Evolutionary conservation across 2,888 invertebrate genomes (phyloP).

Genomic region (Xestia sexstrigata): DNA sequence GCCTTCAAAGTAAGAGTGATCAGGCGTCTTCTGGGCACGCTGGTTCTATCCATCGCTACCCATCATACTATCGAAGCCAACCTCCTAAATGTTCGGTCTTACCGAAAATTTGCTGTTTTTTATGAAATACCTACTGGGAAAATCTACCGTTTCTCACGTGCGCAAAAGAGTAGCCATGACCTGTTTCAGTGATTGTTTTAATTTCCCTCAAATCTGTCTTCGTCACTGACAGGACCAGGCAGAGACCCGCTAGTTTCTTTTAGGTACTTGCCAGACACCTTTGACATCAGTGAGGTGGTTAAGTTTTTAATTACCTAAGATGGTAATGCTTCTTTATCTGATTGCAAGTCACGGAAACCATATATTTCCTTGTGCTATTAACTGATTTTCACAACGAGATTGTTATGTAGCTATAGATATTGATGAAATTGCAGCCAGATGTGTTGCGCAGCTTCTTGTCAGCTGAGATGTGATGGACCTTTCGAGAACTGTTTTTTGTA

Average conservation of each 20-base stretch:
- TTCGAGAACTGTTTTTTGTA: not conserved
- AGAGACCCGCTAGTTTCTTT: not conserved
- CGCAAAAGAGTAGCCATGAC: not conserved
- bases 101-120: not conserved
- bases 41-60: not conserved
- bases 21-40: not conserved
- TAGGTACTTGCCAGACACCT: not conserved
- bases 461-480: not conserved
- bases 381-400: constrained; percentile 52
- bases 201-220: not conserved
- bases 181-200: not conserved
- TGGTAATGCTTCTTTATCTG: constrained; percentile 37
- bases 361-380: constrained; percentile 48
- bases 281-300: not conserved
- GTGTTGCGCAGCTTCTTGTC: not conserved
- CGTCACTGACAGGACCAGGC: not conserved
- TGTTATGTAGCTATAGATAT: constrained; percentile 26
- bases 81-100: no score
- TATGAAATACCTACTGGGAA: not conserved
- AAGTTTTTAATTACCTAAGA: constrained; percentile 21
- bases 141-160: not conserved
- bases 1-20: not conserved
- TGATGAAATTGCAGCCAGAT: constrained; percentile 28
- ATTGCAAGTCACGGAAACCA: constrained; percentile 52
- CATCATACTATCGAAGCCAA: not conserved